Conservation (phyloP, 1,140 invertebrate genomes). For the Battus philenor region DNA sequence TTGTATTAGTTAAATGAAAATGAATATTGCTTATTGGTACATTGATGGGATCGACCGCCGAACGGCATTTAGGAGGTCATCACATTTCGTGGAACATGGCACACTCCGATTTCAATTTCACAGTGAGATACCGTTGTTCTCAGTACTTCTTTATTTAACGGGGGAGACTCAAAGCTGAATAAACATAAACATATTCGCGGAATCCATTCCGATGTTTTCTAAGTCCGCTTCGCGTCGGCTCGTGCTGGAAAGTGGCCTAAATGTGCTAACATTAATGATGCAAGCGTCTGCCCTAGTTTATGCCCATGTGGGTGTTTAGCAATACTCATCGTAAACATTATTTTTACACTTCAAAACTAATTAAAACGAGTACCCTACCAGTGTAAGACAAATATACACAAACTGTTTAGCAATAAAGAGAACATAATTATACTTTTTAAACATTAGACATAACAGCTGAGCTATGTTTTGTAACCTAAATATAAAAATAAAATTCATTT, state of each 20-base stretch:
- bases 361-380: too few relatives aligned
- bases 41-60: not conserved
- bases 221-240: conserved; percentile 21
- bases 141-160: conserved; percentile 45
- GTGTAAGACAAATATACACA: too few relatives aligned
- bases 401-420: too few relatives aligned
- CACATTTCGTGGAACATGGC: conserved; percentile 31
- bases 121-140: conserved; percentile 51
- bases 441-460: too few relatives aligned
- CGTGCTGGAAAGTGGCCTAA: conserved; percentile 4
- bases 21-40: not conserved
- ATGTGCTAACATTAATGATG: not conserved
- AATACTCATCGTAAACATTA: not conserved
- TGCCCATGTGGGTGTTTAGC: not conserved
- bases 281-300: not conserved
- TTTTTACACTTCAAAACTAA: not conserved
- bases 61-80: conserved; percentile 27
- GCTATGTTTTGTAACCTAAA: too few relatives aligned
- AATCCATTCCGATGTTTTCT: conserved; percentile 39
- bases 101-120: conserved; percentile 48
- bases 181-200: conserved; percentile 41
- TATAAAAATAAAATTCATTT: too few relatives aligned
- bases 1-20: too few relatives aligned
- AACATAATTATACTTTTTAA: too few relatives aligned
- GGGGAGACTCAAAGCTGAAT: conserved; percentile 27